Evolutionary conservation across 2,113 vertebrate genomes (phyloP), one percentile per base, ranked within the genome.

Genomic region (Proteles cristata): DNA sequence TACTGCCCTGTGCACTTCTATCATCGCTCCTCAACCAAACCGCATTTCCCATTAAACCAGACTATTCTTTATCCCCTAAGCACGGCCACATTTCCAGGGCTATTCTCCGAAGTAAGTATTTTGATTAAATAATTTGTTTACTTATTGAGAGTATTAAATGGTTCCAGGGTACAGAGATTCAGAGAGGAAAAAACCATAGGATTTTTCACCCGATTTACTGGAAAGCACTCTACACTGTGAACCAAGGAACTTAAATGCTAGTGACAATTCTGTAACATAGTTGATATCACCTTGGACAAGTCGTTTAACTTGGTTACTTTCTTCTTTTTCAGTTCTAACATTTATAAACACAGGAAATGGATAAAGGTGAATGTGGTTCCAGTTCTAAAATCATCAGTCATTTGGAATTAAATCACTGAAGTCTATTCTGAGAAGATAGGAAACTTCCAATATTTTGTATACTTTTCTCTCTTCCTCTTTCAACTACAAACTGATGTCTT

Each of bases 361-460:
- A 65, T 85, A 53, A 45, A 73, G 53, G 43, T 81, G n/a, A 65
- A 76, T 12, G 65, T 74, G 73, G 33, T 82, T 91, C 11, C 15
- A 65, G 39, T 48, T 90, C 87, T 84, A 45, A 84, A 95, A 88
- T 68, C 73, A 87, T 45, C 33, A 25, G 19, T 35, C 33, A 93
- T 35, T 83, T 88, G 69, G 53, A 91, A 84, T 53, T 79, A 79
- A 95, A 73, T 79, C 50, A 93, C 45, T n/a, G 43, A 63, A 45
- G 15, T 48, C 50, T 82, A 25, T 55, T 69, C 25, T 69, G 74
- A 94, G 65, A 79, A 74, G 74, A 17, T 23, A 87, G 90, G 43
- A 96, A 73, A 90, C 55, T 91, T 88, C 15, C 4, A 71, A 23
- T 39, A 35, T 68, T 93, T 31, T 43, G 39, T 63, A 19, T 53